Evolutionary conservation across 2,888 invertebrate genomes (phyloP), one percentile per base, ranked within the genome.

Genomic region (Heteromyza rotundicornis): DNA sequence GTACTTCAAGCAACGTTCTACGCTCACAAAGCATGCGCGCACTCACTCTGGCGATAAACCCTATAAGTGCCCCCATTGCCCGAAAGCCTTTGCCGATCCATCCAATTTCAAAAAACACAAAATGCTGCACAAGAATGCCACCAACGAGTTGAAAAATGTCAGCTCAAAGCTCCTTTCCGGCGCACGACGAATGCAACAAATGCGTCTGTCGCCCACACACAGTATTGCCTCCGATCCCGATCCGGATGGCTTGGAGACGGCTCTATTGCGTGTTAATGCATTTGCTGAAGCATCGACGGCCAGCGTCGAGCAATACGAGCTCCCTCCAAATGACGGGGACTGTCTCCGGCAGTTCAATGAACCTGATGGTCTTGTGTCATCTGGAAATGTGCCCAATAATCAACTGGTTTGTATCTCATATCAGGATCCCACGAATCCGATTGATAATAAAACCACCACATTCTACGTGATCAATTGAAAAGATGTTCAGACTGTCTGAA

Each of bases 61-160:
- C 0, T 93, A 88, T 81, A 84, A 84, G 66, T 94, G 93, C 78
- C 82, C 85, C 44, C 82, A 85, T 51, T 92, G 92, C 69, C 86
- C 87, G 20, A 86, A 89, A 19, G 86, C 86, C 63, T 92, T 92
- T 81, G 90, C 91, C 36, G 74, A 74, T 67, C 64, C 71, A 2
- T 73, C 75, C 0, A 75, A 75, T 58, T 73, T 68, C 47, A 71
- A 71, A 47, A 70, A 70, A 32, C 74, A 74, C 60, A 73, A 68
- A 55, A 57, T 50, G 2, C 54, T 68, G 24, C 69, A 70, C 44
- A 71, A 68, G 62, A 65, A 66, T 35, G 69, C 70, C 5, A 66
- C 67, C 1, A 54, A 68, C 17, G 57, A 63, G 17, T 57, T 7
- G 27, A 10, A 7, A 14, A 24, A 52, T 19, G 24, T 17, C 35